These are phyloP conservation scores for Anniella stebbinsi DNA, from an alignment of 2,797 vertebrate species.

Conservation along the genomic window DNA sequence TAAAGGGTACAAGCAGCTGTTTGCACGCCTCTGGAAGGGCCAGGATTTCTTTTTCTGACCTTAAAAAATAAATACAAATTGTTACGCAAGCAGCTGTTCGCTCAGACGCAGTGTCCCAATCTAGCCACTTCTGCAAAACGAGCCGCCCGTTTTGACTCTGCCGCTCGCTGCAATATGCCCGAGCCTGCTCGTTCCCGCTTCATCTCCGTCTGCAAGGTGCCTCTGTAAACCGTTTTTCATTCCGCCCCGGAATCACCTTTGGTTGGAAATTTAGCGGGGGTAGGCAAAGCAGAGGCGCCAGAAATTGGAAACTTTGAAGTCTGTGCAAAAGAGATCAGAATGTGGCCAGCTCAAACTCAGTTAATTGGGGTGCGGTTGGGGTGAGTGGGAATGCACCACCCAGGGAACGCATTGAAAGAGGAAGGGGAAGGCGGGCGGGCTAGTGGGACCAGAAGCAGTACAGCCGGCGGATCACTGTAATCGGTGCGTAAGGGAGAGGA, in stretches of 20 bases:
- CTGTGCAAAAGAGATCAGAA: not conserved
- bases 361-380: not conserved
- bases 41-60: rapidly evolving
- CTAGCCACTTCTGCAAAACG: not conserved
- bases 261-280: too few species aligned
- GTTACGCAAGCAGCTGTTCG: not conserved
- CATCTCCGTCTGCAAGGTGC: not conserved
- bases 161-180: not conserved
- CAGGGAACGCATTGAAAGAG: not conserved
- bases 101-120: not conserved
- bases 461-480: rapidly evolving
- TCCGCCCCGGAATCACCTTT: not conserved
- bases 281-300: not conserved
- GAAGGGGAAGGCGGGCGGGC: not conserved
- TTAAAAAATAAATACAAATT: not conserved
- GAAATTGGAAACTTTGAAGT: not conserved
- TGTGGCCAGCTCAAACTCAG: not conserved
- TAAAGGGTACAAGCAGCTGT: not conserved
- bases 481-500: not conserved
- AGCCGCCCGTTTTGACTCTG: not conserved
- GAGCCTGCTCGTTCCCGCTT: not conserved
- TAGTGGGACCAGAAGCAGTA: not conserved
- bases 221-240: not conserved
- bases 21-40: too few species aligned
- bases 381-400: not conserved